Base-by-base conservation (phyloP, 2,888 invertebrate genomes). In the Orchesellides sinensis region DNA sequence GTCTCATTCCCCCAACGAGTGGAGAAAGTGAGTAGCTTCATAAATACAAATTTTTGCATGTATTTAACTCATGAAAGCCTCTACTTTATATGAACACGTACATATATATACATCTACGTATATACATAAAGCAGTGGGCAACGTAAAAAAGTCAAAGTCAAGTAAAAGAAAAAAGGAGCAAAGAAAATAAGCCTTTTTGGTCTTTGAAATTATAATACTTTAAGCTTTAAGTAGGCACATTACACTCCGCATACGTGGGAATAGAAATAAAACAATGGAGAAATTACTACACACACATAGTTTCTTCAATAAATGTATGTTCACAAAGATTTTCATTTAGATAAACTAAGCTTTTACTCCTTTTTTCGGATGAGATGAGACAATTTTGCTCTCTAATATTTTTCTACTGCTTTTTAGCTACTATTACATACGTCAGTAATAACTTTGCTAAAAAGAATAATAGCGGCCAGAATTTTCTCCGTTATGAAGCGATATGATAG, bases 31-130 rank as follows among this genome's bases (percentile, higher is more conserved):
- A 80, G 72, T 47, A 56, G 80, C 80, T 80, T 80, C 80, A 80
- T 80, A 80, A 80, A 80, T 73, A 80, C 80, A 73, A 65, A 80
- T 80, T 80, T 80, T 72, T 72, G 80, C 80, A 80, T 80, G 52
- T 66, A 56, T 80, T 80, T 66, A 56, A 40, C 69, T 47, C 29
- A 35, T 69, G 59, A 68, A 78, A 65, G 65, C 68, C 47, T 72
- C 79, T 66, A 66, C 65, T 66, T 59, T n/a, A n/a, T n/a, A 17
- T 80, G 72, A 59, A 65, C n/a, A n/a, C n/a, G n/a, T n/a, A n/a
- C n/a, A n/a, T n/a, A n/a, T n/a, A n/a, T n/a, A n/a, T n/a, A n/a
- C n/a, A n/a, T n/a, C n/a, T n/a, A n/a, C n/a, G n/a, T n/a, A n/a
- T n/a, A n/a, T n/a, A n/a, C n/a, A n/a, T n/a, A n/a, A n/a, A n/a